These are phyloP conservation scores for Peromyscus aztecus DNA, from an alignment of 2,797 vertebrate species.

Conservation along the genomic window DNA sequence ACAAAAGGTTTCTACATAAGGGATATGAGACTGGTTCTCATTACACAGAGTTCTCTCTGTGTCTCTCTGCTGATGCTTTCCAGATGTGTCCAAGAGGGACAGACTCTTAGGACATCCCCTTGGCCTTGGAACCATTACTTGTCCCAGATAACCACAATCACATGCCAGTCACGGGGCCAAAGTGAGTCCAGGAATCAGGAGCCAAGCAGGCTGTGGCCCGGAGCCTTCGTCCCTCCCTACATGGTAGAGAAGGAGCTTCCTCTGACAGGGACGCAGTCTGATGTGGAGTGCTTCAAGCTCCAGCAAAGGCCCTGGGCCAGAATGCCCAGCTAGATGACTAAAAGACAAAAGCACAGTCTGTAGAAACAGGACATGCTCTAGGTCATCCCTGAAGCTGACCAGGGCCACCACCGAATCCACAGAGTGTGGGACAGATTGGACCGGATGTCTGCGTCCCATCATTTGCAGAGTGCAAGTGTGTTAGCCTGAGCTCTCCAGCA, in stretches of 20 bases:
- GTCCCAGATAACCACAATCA: not conserved
- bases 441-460: not conserved
- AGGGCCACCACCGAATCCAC: not conserved
- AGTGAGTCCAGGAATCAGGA: not conserved
- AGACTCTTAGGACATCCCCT: not conserved
- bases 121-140: not conserved
- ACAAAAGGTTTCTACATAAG: not conserved
- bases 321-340: not conserved
- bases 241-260: not conserved
- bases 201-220: accelerated
- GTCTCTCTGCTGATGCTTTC: not conserved
- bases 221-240: not conserved
- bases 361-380: not conserved
- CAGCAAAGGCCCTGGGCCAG: not conserved
- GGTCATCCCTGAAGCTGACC: not conserved
- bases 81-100: not conserved
- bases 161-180: accelerated
- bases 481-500: accelerated
- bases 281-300: too few species aligned
- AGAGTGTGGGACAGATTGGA: not conserved
- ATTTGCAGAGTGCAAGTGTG: not conserved
- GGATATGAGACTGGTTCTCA: not conserved
- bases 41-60: not conserved
- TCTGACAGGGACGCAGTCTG: not conserved
- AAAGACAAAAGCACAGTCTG: not conserved